These are phyloP conservation scores for Lemur catta DNA, from an alignment of 2,797 vertebrate species.

Conservation along the genomic window DNA sequence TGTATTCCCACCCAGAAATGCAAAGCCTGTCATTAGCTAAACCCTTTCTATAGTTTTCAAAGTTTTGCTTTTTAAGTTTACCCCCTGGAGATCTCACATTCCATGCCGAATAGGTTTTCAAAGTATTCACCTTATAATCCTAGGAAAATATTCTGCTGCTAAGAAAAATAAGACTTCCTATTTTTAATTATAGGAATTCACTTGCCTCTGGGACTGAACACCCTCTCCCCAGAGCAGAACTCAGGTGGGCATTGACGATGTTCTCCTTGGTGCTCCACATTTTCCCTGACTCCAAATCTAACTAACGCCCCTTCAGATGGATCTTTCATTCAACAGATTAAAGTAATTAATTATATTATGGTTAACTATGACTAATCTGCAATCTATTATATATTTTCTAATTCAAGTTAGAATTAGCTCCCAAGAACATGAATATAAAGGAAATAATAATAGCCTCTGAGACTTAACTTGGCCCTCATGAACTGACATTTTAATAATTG, in stretches of 20 bases:
- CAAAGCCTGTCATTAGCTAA: not conserved
- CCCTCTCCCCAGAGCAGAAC: not conserved
- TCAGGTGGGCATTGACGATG: not conserved
- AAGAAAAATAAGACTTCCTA: slow-evolving; percentile 10
- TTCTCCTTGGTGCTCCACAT: not conserved
- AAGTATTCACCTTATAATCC: not conserved
- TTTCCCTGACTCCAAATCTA: not conserved
- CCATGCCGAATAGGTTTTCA: not conserved
- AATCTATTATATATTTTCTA: not conserved
- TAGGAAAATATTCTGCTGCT: slow-evolving; percentile 32
- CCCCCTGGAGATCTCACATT: not conserved
- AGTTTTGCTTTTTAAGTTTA: slow-evolving; percentile 24
- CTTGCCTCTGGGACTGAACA: not conserved
- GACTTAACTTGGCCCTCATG: not conserved
- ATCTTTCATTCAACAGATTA: not conserved
- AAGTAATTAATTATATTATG: not conserved
- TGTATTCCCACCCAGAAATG: not conserved
- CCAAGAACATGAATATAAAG: not conserved
- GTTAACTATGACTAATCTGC: not conserved
- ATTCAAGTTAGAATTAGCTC: not conserved
- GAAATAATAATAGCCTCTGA: not conserved
- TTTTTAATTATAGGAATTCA: not conserved
- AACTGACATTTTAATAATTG: not conserved
- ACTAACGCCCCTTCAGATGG: not conserved
- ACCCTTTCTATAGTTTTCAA: not conserved